Base-by-base conservation (phyloP, 2,888 invertebrate species). In the Cryptophagus acutangulus region DNA sequence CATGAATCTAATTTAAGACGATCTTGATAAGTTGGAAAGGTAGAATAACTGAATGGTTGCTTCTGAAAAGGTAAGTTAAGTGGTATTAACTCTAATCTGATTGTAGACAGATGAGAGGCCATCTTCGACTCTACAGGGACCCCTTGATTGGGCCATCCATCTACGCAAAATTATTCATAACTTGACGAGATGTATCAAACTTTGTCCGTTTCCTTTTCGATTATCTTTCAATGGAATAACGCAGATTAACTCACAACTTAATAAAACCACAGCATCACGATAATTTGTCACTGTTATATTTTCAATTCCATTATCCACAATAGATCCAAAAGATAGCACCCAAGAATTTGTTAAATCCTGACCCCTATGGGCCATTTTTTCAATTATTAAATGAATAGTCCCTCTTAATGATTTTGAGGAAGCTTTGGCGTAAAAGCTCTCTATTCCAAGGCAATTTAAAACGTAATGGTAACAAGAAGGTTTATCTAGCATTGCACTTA, bases 111-210 rank as follows among this genome's bases (percentile, higher is more conserved):
- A 57, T 51, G 57, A 55, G 54, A 54, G 53, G 52, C 55, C 57
- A 58, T 57, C 56, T 53, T 51, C 52, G 46, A 45, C 54, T 43
- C 58, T 49, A 49, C 57, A 46, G 60, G 58, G 14, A 52, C 49
- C 52, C 50, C 54, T 43, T 59, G 62, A 65, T 64, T 62, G 62
- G 62, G 56, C 53, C 59, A 64, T 64, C 58, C 57, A 63, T 63
- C 65, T 64, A 55, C 55, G 64, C 65, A 48, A 65, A 65, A 64
- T 65, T 64, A 65, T 64, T 63, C 63, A 65, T 63, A 62, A 59
- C 50, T 40, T 45, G 36, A 49, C 20, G 33, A 43, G 41, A 47
- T 40, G 36, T 43, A 46, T 43, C 13, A 37, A 43, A 43, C 37
- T 39, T 38, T 39, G 36, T 38, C 42, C 30, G 20, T 37, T 43